A percentile compares a stretch with the other conserved stretches of the same genome.
Evolutionary conservation across 2,797 vertebrate species (phyloP).

Genomic region (Coluber constrictor): DNA sequence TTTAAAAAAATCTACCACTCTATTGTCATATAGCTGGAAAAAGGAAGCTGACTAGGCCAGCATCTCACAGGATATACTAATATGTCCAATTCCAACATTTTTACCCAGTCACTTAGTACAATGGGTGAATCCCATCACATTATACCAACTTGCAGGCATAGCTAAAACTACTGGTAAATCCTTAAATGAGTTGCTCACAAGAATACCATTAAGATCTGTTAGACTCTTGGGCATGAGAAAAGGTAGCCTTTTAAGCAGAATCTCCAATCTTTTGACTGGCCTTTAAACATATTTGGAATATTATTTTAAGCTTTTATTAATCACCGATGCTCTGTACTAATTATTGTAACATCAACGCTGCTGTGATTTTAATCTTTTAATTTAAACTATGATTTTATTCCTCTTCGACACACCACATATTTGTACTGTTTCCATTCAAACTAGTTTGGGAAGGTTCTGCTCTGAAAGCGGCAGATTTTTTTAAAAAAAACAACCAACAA

Average conservation of each 20-base stretch:
- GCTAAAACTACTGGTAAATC: background rate
- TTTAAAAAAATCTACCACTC: background rate
- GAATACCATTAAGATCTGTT: background rate
- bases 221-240: background rate
- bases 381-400: background rate
- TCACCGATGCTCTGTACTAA: background rate
- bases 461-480: slow-evolving; percentile 7
- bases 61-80: background rate
- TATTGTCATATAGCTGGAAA: background rate
- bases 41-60: background rate
- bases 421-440: background rate
- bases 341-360: background rate
- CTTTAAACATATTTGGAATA: background rate
- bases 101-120: background rate
- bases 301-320: background rate
- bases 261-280: background rate
- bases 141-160: background rate
- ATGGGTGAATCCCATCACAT: background rate
- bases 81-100: background rate
- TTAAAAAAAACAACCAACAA: slow-evolving; percentile 63
- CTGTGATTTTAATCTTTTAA: background rate
- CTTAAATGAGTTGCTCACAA: background rate
- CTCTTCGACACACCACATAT: background rate
- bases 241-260: background rate
- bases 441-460: background rate